Conservation (phyloP, 2,797 vertebrate species). For the Amblyraja radiata region DNA sequence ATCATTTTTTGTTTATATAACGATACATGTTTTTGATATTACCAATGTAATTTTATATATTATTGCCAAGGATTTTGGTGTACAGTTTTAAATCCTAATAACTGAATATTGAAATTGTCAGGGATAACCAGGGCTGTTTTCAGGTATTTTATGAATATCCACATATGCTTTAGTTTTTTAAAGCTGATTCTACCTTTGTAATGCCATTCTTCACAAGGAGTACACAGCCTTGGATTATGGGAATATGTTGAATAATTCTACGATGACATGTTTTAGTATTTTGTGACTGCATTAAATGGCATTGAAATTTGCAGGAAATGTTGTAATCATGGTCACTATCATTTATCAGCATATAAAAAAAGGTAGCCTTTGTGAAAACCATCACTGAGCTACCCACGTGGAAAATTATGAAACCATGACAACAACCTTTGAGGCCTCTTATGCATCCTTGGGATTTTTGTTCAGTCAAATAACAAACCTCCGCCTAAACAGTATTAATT, state of each 20-base stretch:
- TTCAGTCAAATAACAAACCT: not conserved
- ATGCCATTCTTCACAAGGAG: slow-evolving; percentile 27
- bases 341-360: not conserved
- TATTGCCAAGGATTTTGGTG: slow-evolving; percentile 32
- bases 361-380: not conserved
- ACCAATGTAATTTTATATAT: slow-evolving; percentile 35
- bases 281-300: slow-evolving; percentile 36
- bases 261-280: slow-evolving; percentile 23
- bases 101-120: slow-evolving; percentile 45
- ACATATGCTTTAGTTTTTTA: slow-evolving; percentile 39
- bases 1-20: slow-evolving; percentile 35
- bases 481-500: not conserved
- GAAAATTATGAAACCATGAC: not conserved
- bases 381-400: not conserved
- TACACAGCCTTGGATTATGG: slow-evolving; percentile 27
- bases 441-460: not conserved
- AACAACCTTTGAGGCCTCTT: not conserved
- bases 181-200: slow-evolving; percentile 36
- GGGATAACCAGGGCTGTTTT: slow-evolving; percentile 53
- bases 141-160: slow-evolving; percentile 40
- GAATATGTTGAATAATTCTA: slow-evolving; percentile 21
- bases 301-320: slow-evolving; percentile 25
- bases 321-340: not conserved
- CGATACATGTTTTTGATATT: slow-evolving; percentile 29
- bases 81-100: slow-evolving; percentile 37